Base-by-base conservation (phyloP, 2,888 invertebrate species). In the Plagodis pulveraria region DNA sequence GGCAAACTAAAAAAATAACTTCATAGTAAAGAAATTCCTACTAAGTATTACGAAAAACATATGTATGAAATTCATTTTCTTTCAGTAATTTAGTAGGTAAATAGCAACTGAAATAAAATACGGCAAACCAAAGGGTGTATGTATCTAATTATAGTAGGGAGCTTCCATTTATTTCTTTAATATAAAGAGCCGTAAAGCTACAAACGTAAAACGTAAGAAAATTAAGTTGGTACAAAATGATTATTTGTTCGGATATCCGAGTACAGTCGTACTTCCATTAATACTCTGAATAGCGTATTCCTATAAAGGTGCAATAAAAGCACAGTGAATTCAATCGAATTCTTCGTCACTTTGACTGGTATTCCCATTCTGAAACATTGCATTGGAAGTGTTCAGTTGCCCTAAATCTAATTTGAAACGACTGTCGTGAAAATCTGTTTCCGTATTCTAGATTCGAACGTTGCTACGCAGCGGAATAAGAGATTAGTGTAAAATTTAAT, bases 381-480 rank as follows among this genome's bases (percentile, higher is more conserved):
- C 75, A 80, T 78, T 75, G 77, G 71, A 79, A 82, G 76, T 81
- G 77, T 81, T 80, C 83, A 81, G 77, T 80, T 81, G 73, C 76
- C 74, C 80, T 79, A 85, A 87, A 89, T 87, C 83, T 83, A 87
- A 88, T 89, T 87, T 84, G 67, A 70, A 77, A 70, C 69, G 69
- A 71, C 65, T 65, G 64, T 58, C 66, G 71, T 73, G 53, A 72
- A 65, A 71, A 58, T 67, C 59, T 69, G 67, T 70, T 65, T 65
- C 68, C 58, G 69, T 73, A 71, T 73, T 71, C 72, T 75, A 67
- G 68, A 72, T 74, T 68, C 70, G 62, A 66, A 67, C 68, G 72
- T 52, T 43, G 40, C 36, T 43, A 12, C 6, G 34, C 45, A 11
- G 42, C 41, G 36, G 41, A 49, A 33, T 67, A 73, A 74, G 74